phyloP scores from a whole-genome alignment of 2,888 invertebrate species.

The Lasioglossum leucozonium region DNA sequence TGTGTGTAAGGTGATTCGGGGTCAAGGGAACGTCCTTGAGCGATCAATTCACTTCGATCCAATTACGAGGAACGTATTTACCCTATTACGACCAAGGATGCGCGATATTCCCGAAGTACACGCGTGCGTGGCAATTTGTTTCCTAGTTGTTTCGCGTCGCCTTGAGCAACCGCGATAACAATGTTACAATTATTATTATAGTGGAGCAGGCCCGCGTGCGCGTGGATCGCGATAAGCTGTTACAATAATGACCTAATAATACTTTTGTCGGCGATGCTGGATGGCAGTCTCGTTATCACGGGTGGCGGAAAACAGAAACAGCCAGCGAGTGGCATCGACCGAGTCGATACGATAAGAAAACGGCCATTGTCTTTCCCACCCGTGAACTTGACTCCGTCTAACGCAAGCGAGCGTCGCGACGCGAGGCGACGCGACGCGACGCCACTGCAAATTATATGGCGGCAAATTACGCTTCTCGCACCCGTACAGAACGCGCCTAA shows the following conservation, averaged over 20 bases:
- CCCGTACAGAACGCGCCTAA: slow-evolving; percentile 30
- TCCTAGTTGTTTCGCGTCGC: neutral
- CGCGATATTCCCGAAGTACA: neutral
- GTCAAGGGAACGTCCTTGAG: neutral
- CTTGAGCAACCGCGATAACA: neutral
- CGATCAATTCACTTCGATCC: neutral
- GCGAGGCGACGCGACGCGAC: neutral
- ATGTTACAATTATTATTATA: slow-evolving; percentile 1
- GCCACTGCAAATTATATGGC: slow-evolving; percentile 38
- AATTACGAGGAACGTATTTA: neutral
- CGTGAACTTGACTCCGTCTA: slow-evolving; percentile 49
- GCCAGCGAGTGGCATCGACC: slow-evolving; percentile 37
- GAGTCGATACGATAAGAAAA: slow-evolving; percentile 30
- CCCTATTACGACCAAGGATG: neutral
- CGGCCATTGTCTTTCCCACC: slow-evolving; percentile 37
- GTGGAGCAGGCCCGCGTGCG: too few relatives aligned
- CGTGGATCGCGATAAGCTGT: neutral
- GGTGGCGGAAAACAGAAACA: neutral
- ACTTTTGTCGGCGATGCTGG: slow-evolving; percentile 8
- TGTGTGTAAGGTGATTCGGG: neutral
- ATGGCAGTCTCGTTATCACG: slow-evolving; percentile 24
- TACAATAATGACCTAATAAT: slow-evolving; percentile 5
- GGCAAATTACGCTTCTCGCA: slow-evolving; percentile 49
- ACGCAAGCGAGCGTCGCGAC: neutral
- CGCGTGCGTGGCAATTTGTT: neutral